Evolutionary conservation across 2,797 vertebrate genomes (phyloP).

Genomic region (Dromococcyx pavoninus): DNA sequence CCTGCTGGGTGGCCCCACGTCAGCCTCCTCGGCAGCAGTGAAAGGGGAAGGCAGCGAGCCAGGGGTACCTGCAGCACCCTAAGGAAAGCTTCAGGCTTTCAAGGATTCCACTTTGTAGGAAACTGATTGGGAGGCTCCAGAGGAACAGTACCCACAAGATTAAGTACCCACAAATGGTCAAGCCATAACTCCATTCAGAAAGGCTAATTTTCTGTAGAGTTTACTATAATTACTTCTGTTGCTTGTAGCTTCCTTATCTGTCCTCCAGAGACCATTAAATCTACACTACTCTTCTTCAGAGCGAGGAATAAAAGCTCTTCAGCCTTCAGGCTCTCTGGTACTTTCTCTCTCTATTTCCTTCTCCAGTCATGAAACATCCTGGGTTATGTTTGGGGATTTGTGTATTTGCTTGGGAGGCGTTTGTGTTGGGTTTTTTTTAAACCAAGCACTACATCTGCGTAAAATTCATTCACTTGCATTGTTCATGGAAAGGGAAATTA

Average conservation of each 20-base stretch:
- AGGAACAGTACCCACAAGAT: not conserved
- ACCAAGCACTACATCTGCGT: not conserved
- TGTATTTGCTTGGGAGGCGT: not conserved
- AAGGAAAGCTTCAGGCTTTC: not conserved
- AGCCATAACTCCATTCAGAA: not conserved
- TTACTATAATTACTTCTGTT: slow-evolving; percentile 35
- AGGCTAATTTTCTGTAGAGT: not conserved
- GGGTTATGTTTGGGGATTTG: not conserved
- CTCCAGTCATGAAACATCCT: not conserved
- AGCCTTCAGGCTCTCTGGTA: not conserved
- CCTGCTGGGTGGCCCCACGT: not conserved
- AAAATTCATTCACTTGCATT: not conserved
- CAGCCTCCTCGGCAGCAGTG: not conserved
- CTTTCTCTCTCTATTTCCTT: slow-evolving; percentile 19
- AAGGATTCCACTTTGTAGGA: not conserved
- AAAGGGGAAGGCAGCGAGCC: not conserved
- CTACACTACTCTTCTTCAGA: not conserved
- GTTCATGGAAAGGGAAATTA: not conserved
- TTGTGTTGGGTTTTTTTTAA: not conserved
- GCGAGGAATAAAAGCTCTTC: slow-evolving; percentile 28
- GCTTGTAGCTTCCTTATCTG: slow-evolving; percentile 15
- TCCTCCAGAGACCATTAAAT: slow-evolving; percentile 53
- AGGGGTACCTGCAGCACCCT: not conserved
- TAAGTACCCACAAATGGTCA: not conserved
- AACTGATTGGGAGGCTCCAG: not conserved